These are phyloP conservation scores for Heliconius hermathena DNA, from an alignment of 1,140 invertebrate genomes.

Conservation along the genomic window DNA sequence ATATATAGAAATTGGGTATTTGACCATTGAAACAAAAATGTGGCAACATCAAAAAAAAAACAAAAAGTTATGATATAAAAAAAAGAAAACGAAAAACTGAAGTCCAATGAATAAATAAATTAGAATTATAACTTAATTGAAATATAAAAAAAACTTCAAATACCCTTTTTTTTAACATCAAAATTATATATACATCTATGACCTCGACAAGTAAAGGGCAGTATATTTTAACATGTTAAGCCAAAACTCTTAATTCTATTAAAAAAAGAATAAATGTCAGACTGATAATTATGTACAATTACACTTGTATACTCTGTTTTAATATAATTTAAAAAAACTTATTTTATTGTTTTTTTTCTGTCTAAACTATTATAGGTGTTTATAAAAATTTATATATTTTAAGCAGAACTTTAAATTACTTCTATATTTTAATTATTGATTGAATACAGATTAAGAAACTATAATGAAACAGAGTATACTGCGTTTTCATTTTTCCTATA, in stretches of 20 bases:
- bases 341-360: neutral
- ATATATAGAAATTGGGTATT: neutral
- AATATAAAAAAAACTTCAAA: neutral
- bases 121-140: neutral
- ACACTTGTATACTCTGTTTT: conserved; percentile 2
- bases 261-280: conserved; percentile 10
- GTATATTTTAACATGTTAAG: neutral
- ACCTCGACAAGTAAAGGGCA: neutral
- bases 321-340: neutral
- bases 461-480: neutral
- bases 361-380: neutral
- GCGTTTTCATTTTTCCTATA: neutral
- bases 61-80: neutral
- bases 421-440: neutral
- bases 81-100: neutral
- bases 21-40: neutral
- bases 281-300: neutral
- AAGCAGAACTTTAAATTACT: neutral
- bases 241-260: conserved; percentile 1
- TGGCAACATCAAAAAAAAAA: neutral
- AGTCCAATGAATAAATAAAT: neutral
- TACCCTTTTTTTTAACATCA: neutral
- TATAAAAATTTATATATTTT: neutral
- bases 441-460: neutral
- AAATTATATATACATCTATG: conserved; percentile 1